phyloP scores from a whole-genome alignment of 2,888 invertebrate genomes.

The Dromius quadrimaculatus region DNA sequence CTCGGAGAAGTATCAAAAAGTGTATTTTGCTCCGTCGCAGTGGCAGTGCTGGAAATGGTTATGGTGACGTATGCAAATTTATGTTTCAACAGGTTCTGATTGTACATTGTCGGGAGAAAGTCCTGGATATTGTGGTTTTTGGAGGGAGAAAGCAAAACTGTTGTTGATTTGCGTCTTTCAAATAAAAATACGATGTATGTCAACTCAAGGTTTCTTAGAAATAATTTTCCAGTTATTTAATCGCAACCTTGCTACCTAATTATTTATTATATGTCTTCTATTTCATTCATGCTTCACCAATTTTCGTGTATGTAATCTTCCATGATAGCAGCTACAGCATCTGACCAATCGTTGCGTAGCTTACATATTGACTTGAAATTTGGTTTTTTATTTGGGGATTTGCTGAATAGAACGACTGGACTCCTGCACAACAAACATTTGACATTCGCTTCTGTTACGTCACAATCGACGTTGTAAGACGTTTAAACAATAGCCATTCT shows the following conservation, averaged over 20 bases:
- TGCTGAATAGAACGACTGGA: constrained; percentile 24
- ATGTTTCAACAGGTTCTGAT: constrained; percentile 63
- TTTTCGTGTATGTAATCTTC: no score
- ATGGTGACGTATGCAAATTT: constrained; percentile 63
- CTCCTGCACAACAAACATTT: constrained; percentile 57
- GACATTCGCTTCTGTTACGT: constrained; percentile 63
- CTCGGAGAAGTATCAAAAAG: constrained; percentile 63
- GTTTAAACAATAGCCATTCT: constrained; percentile 64
- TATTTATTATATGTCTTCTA: not conserved
- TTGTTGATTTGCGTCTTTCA: constrained; percentile 13
- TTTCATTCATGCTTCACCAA: no score
- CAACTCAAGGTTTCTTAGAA: constrained; percentile 3
- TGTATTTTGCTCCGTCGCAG: constrained; percentile 58
- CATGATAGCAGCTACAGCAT: no score
- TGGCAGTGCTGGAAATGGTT: constrained; percentile 22
- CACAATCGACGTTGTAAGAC: constrained; percentile 64
- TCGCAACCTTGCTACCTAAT: not conserved
- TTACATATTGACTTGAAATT: no score
- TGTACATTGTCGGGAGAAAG: constrained; percentile 59
- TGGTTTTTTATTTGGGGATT: not conserved
- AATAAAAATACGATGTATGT: constrained; percentile 1
- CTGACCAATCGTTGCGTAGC: no score
- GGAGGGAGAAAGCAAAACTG: constrained; percentile 1
- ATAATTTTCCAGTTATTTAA: constrained; percentile 22
- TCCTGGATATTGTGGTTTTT: constrained; percentile 4